Evolutionary conservation across 2,113 vertebrate species (phyloP).

Genomic region (Menidia beryllina): DNA sequence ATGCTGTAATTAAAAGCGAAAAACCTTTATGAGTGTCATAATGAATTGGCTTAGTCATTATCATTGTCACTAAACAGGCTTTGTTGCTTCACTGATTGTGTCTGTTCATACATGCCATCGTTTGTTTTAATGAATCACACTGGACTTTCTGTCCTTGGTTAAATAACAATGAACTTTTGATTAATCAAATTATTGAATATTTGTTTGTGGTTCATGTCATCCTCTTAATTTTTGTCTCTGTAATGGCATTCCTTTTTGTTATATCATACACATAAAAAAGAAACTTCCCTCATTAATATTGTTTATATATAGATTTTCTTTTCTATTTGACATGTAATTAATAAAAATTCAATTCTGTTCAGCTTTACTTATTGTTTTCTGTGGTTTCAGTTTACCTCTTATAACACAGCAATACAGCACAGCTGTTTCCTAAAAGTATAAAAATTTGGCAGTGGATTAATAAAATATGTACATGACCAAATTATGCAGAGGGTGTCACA

Average conservation of each 20-base stretch:
- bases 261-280: background rate
- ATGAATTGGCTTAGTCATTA: slow-evolving; percentile 64
- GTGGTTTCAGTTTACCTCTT: too few relatives aligned
- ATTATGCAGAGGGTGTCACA: background rate
- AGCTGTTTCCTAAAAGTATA: too few relatives aligned
- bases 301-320: too few relatives aligned
- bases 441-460: background rate
- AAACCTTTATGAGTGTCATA: slow-evolving; percentile 66
- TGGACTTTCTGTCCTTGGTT: slow-evolving; percentile 50
- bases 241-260: background rate
- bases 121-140: slow-evolving; percentile 49
- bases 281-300: too few relatives aligned
- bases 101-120: slow-evolving; percentile 39
- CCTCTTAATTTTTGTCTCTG: background rate
- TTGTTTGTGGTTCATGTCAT: slow-evolving; percentile 36
- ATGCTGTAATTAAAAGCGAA: slow-evolving; percentile 68
- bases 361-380: too few relatives aligned
- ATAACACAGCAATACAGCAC: too few relatives aligned
- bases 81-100: slow-evolving; percentile 35
- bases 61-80: slow-evolving; percentile 43
- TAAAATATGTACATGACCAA: slow-evolving; percentile 7
- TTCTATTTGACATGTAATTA: too few relatives aligned
- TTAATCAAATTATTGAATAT: slow-evolving; percentile 48
- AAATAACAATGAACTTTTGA: slow-evolving; percentile 39
- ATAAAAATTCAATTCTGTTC: too few relatives aligned